Evolutionary conservation across 2,888 invertebrate species (phyloP), one percentile per base, ranked within the genome.

Genomic region (Acleris holmiana): DNA sequence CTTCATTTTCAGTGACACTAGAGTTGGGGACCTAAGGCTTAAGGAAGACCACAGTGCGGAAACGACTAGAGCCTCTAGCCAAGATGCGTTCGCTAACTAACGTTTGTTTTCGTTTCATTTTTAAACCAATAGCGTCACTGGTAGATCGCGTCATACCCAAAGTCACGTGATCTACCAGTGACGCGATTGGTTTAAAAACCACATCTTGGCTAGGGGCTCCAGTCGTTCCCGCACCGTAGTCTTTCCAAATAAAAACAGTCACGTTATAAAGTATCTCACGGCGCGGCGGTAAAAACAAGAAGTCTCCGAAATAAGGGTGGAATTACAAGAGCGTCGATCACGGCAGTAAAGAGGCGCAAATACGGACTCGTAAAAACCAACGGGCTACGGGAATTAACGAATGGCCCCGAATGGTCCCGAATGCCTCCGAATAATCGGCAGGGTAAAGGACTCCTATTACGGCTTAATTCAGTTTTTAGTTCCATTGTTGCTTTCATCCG

Each of bases 301-400:
- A 50, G 49, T 35, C 46, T 17, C 21, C 53, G 40, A 57, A 46
- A 46, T 29, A 18, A 48, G 50, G 49, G 51, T 46, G 63, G 47
- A 64, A 64, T 64, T 53, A 64, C 51, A 58, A 19, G 15, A 56
- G 53, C 63, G 58, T 57, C 63, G 63, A 64, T 64, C 63, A 58
- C 47, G 47, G 47, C 53, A 25, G 46, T 64, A 58, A 58, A 58
- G 58, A 53, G 57, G 58, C 58, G 53, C 57, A 58, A 64, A 58
- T 58, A 58, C 57, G 15, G 44, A 29, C 44, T 58, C 63, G 63
- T 64, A 58, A 64, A 64, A 64, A 64, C 57, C 57, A 64, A 64
- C 58, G 63, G 50, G 18, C 53, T 8, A 18, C 50, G 55, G 40
- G 60, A 61, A 57, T 63, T 63, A 58, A 58, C 63, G 63, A 51